phyloP scores from a whole-genome alignment of 1,140 invertebrate species.

The Zaprionus lachaisei region DNA sequence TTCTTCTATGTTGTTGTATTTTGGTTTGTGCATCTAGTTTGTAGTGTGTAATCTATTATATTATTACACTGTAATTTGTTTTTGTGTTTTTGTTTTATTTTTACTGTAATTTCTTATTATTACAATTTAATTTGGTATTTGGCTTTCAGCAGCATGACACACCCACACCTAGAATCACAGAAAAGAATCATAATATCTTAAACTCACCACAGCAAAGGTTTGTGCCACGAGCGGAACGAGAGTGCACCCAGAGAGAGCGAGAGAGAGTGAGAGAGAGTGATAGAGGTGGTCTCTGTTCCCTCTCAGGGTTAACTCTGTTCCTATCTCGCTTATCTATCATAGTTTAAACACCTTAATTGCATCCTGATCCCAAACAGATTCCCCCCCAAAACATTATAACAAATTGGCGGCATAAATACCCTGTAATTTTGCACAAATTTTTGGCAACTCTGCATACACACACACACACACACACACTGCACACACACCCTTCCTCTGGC shows the following conservation, averaged over 20 bases:
- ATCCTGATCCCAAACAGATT: conserved; percentile 24
- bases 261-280: background rate
- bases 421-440: conserved; percentile 14
- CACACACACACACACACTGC: background rate
- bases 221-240: conserved; percentile 57
- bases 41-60: conserved; percentile 29
- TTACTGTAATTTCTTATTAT: conserved; percentile 30
- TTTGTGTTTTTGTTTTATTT: conserved; percentile 32
- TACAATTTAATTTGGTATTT: conserved; percentile 81
- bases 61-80: conserved; percentile 30
- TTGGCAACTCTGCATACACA: conserved; percentile 9
- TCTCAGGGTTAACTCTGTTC: conserved; percentile 5
- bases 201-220: conserved; percentile 84
- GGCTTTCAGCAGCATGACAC: conserved; percentile 84
- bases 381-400: conserved; percentile 2
- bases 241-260: conserved; percentile 8
- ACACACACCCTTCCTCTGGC: conserved; percentile 15
- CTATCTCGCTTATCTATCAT: conserved; percentile 22
- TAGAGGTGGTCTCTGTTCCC: background rate
- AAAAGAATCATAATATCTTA: conserved; percentile 83
- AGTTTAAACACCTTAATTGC: conserved; percentile 12
- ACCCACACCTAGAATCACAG: conserved; percentile 81
- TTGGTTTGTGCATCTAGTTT: conserved; percentile 57
- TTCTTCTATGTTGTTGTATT: conserved; percentile 38
- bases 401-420: conserved; percentile 16